A percentile compares a stretch with the other conserved stretches of the same genome.
These are phyloP conservation scores for Xiphophorus maculatus DNA, from an alignment of 2,113 vertebrate genomes.

Conservation along the genomic window DNA sequence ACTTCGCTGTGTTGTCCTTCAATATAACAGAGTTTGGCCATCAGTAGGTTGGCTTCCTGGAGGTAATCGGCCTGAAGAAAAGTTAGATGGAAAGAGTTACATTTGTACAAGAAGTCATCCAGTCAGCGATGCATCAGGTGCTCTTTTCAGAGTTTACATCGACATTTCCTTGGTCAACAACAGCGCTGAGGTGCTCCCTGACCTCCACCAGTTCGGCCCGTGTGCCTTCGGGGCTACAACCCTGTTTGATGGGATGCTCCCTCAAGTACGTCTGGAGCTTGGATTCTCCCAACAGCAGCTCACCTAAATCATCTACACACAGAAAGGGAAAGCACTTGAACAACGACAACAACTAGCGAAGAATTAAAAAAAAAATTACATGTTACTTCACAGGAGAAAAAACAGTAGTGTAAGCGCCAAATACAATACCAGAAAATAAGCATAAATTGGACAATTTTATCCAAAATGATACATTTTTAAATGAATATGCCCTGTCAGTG, in stretches of 20 bases:
- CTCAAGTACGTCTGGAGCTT: conserved; percentile 95
- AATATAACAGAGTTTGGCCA: conserved; percentile 94
- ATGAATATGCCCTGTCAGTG: background rate
- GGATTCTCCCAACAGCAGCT: conserved; percentile 92
- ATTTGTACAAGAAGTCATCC: background rate
- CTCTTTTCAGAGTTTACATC: conserved; percentile 80
- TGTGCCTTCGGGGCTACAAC: conserved; percentile 85
- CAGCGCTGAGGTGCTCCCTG: conserved; percentile 92
- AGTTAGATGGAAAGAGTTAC: background rate
- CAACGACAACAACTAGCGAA: background rate
- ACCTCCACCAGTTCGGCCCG: conserved; percentile 90
- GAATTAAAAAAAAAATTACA: background rate
- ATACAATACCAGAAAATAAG: too few species aligned
- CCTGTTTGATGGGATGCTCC: conserved; percentile 91
- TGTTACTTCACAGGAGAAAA: background rate
- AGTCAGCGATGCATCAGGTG: background rate
- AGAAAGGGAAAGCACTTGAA: background rate
- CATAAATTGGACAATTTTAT: too few species aligned
- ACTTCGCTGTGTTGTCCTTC: conserved; percentile 92
- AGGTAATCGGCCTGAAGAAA: conserved; percentile 87
- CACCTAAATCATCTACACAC: conserved; percentile 91
- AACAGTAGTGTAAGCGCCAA: too few species aligned
- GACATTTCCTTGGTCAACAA: conserved; percentile 92
- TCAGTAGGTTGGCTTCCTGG: conserved; percentile 91
- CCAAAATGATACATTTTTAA: too few species aligned